Percentiles rank a stretch among this genome's conserved stretches.
These are phyloP conservation scores for Gila robusta DNA, from an alignment of 2,797 vertebrate species.

Conservation along the genomic window DNA sequence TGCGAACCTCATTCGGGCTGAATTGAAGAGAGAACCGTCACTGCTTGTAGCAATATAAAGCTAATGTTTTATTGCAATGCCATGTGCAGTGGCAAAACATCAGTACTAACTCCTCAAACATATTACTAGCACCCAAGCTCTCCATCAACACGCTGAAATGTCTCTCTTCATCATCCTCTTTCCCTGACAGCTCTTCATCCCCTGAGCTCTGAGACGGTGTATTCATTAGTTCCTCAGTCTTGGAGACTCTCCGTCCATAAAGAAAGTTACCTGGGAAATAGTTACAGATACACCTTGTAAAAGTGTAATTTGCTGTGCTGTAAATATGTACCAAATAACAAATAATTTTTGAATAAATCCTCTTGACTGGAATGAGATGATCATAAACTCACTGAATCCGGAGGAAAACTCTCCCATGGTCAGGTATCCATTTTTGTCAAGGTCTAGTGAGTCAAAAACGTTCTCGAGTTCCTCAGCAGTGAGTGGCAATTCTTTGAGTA, in stretches of 20 bases:
- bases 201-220: conserved; percentile 69
- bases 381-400: conserved; percentile 89
- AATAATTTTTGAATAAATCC: neutral
- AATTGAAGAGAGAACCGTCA: conserved; percentile 7
- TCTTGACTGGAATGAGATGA: neutral
- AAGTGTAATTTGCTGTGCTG: neutral
- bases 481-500: conserved; percentile 86
- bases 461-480: conserved; percentile 89
- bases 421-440: conserved; percentile 84
- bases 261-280: conserved; percentile 85
- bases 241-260: conserved; percentile 78
- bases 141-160: conserved; percentile 90
- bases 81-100: neutral
- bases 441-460: conserved; percentile 90
- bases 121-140: conserved; percentile 83
- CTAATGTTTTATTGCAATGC: neutral
- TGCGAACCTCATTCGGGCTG: conserved; percentile 85
- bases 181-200: conserved; percentile 70
- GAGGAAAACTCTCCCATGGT: conserved; percentile 87
- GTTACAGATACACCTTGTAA: neutral
- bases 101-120: conserved; percentile 88
- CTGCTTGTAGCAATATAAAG: neutral
- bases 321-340: neutral
- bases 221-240: conserved; percentile 68
- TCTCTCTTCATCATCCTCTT: conserved; percentile 84